Evolutionary conservation across 2,888 invertebrate genomes (phyloP).

Genomic region (Drosophila merina): DNA sequence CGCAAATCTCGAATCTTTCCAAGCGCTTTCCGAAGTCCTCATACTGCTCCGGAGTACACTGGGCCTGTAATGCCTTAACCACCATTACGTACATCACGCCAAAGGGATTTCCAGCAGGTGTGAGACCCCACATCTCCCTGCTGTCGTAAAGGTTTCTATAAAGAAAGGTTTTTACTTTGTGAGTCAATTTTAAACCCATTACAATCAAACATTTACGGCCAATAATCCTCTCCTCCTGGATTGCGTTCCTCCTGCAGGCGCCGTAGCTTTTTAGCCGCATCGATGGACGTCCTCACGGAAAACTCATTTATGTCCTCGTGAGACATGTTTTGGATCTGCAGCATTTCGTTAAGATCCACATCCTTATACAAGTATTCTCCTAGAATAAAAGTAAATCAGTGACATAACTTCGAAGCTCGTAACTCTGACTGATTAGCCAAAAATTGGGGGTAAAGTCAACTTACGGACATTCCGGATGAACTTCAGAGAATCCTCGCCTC

Average conservation of each 20-base stretch:
- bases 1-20: conserved; percentile 91
- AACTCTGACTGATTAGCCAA: conserved; percentile 24
- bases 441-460: conserved; percentile 27
- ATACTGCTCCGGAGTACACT: conserved; percentile 94
- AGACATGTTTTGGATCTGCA: conserved; percentile 59
- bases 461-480: conserved; percentile 60
- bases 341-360: conserved; percentile 36
- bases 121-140: conserved; percentile 56
- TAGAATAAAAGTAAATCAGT: conserved; percentile 29
- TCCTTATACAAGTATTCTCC: conserved; percentile 58
- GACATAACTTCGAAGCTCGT: background rate
- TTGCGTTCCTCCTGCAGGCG: conserved; percentile 88
- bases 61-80: conserved; percentile 93
- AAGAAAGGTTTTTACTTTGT: background rate
- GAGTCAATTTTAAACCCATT: background rate
- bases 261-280: conserved; percentile 88
- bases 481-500: conserved; percentile 86
- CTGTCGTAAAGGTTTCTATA: conserved; percentile 53
- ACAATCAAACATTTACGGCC: conserved; percentile 73
- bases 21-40: conserved; percentile 93
- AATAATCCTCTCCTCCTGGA: conserved; percentile 79
- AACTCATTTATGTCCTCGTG: conserved; percentile 73
- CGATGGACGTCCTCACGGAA: conserved; percentile 51
- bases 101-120: conserved; percentile 82
- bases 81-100: conserved; percentile 95